Conservation (phyloP, 2,113 vertebrate species). For the Micromys minutus region DNA sequence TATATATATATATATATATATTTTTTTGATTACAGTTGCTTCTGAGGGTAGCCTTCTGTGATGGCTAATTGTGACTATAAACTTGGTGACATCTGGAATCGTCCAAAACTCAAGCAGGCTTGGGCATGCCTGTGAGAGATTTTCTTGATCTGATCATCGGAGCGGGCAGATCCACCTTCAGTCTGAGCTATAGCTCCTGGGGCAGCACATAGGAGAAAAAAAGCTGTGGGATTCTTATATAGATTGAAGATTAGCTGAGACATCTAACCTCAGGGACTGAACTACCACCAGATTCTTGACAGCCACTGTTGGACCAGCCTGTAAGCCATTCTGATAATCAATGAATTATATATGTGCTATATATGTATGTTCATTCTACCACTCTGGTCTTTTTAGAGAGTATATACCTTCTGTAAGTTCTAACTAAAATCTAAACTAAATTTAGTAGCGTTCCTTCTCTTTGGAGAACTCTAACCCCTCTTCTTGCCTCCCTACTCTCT, state of each 20-base stretch:
- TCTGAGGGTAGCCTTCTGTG: not conserved
- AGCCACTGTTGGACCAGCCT: not conserved
- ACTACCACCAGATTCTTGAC: not conserved
- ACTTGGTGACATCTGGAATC: not conserved
- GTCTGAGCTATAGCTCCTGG: too few species aligned
- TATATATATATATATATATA: too few species aligned
- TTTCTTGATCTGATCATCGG: not conserved
- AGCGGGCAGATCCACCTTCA: not conserved
- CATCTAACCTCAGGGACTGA: not conserved
- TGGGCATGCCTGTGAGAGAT: not conserved
- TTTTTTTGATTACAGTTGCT: not conserved
- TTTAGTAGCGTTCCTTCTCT: not conserved
- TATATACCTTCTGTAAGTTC: not conserved
- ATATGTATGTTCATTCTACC: not conserved
- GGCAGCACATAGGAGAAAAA: not conserved
- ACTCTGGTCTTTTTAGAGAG: not conserved
- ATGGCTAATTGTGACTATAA: not conserved
- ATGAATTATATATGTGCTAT: not conserved
- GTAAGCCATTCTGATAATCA: not conserved
- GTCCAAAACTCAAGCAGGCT: not conserved
- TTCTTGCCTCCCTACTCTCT: not conserved
- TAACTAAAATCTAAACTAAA: not conserved
- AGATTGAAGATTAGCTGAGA: not conserved
- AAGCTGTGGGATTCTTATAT: not conserved
- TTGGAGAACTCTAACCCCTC: not conserved